Evolutionary conservation across 2,797 vertebrate species (phyloP).

Genomic region (Chelon auratus): DNA sequence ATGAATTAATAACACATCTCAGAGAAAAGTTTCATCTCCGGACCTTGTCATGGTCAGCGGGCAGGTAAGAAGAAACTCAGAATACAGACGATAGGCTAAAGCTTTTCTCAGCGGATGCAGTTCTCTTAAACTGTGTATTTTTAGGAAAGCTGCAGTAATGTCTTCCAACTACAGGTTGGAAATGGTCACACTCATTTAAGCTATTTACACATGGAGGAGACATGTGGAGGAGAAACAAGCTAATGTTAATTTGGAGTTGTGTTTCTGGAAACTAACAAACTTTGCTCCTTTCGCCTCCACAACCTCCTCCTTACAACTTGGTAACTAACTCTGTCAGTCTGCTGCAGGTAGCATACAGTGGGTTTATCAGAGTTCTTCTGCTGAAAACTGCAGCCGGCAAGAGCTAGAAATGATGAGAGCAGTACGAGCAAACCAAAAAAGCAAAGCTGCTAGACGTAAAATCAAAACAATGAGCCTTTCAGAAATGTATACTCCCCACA

Average conservation of each 20-base stretch:
- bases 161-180: not conserved
- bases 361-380: too few species aligned
- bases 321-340: too few species aligned
- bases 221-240: not conserved
- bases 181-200: not conserved
- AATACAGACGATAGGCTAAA: not conserved
- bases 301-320: not conserved
- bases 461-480: too few species aligned
- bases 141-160: not conserved
- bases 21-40: constrained; percentile 31
- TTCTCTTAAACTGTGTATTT: not conserved
- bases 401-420: too few species aligned
- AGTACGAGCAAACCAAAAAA: too few species aligned
- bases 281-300: not conserved
- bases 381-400: too few species aligned
- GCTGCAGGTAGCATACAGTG: too few species aligned
- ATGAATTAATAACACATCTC: constrained; percentile 44
- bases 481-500: too few species aligned
- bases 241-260: too few species aligned
- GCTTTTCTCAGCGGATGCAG: not conserved
- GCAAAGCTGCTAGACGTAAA: too few species aligned
- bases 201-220: not conserved
- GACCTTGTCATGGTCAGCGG: constrained; percentile 6
- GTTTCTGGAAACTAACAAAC: too few species aligned
- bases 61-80: not conserved